A percentile compares a stretch with the other conserved stretches of the same genome.
Conservation (phyloP, 2,113 vertebrate genomes). For the Mustelus asterias region DNA sequence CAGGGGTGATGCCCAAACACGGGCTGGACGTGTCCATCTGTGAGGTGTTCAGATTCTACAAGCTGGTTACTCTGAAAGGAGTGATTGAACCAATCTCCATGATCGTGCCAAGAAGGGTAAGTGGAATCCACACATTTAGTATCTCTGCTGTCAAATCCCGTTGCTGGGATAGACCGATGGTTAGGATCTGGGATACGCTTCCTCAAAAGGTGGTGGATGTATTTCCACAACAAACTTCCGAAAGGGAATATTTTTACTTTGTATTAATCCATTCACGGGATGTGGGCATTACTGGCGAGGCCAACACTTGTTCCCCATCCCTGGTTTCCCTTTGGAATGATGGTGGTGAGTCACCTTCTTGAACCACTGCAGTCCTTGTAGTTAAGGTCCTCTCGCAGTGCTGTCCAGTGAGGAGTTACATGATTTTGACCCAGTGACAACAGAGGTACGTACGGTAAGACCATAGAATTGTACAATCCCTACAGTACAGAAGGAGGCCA, state of each 20-base stretch:
- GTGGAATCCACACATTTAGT: slow-evolving; percentile 43
- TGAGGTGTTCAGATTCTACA: slow-evolving; percentile 95
- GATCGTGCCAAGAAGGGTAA: slow-evolving; percentile 94
- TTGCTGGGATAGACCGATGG: neutral
- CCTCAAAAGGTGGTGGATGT: neutral
- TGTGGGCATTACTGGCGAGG: too few species aligned
- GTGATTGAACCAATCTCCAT: slow-evolving; percentile 95
- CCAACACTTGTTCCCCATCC: too few species aligned
- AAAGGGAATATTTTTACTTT: neutral
- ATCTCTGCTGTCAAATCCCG: neutral
- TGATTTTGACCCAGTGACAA: too few species aligned
- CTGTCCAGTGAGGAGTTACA: too few species aligned
- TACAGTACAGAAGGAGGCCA: too few species aligned
- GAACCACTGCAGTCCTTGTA: too few species aligned
- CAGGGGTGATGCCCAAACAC: slow-evolving; percentile 96
- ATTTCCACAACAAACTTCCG: neutral
- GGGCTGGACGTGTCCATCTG: slow-evolving; percentile 88
- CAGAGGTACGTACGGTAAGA: too few species aligned
- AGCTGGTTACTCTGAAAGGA: slow-evolving; percentile 89
- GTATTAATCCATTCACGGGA: too few species aligned
- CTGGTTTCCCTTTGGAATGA: too few species aligned
- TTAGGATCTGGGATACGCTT: neutral
- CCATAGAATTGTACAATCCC: too few species aligned
- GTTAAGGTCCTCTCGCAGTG: too few species aligned
- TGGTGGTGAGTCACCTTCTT: too few species aligned